Percentiles rank a stretch among this genome's conserved stretches.
Conservation (phyloP, 2,888 invertebrate genomes). For the Galeruca laticollis region DNA sequence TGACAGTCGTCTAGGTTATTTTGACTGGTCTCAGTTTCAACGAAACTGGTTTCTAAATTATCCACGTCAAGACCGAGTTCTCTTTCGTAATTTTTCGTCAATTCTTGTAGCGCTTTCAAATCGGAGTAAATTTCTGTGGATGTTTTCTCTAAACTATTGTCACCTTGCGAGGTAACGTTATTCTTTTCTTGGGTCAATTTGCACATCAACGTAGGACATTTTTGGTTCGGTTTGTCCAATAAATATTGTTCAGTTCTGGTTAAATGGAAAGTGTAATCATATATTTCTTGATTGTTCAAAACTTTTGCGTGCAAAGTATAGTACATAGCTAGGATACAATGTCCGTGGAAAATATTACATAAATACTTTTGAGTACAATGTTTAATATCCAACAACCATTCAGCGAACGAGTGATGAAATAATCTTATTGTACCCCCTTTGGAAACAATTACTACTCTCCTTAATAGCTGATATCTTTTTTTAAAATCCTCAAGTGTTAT, state of each 20-base stretch:
- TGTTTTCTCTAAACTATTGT: constrained; percentile 61
- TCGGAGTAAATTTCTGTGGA: constrained; percentile 64
- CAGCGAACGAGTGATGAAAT: constrained; percentile 95
- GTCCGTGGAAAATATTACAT: constrained; percentile 88
- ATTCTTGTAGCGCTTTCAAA: constrained; percentile 61
- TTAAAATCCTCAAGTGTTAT: constrained; percentile 86
- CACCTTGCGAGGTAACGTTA: constrained; percentile 48
- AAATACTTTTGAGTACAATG: constrained; percentile 96
- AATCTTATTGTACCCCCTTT: constrained; percentile 75
- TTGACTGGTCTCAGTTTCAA: constrained; percentile 59
- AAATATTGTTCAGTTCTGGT: constrained; percentile 77
- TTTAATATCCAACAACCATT: constrained; percentile 97
- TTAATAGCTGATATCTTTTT: constrained; percentile 80
- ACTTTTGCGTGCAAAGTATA: constrained; percentile 79
- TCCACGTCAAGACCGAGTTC: constrained; percentile 56
- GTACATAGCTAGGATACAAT: constrained; percentile 88
- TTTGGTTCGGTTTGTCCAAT: constrained; percentile 65
- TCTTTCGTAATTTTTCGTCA: constrained; percentile 59
- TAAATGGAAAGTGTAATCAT: constrained; percentile 79
- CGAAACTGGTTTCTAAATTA: constrained; percentile 59
- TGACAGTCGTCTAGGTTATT: constrained; percentile 56
- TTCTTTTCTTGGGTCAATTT: constrained; percentile 60
- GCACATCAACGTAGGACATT: constrained; percentile 61
- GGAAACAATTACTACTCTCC: constrained; percentile 73
- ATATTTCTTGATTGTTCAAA: constrained; percentile 79